A percentile compares a stretch with the other conserved stretches of the same genome.
These are phyloP conservation scores for Spisula subtruncata DNA, from an alignment of 2,888 invertebrate genomes.

Conservation along the genomic window DNA sequence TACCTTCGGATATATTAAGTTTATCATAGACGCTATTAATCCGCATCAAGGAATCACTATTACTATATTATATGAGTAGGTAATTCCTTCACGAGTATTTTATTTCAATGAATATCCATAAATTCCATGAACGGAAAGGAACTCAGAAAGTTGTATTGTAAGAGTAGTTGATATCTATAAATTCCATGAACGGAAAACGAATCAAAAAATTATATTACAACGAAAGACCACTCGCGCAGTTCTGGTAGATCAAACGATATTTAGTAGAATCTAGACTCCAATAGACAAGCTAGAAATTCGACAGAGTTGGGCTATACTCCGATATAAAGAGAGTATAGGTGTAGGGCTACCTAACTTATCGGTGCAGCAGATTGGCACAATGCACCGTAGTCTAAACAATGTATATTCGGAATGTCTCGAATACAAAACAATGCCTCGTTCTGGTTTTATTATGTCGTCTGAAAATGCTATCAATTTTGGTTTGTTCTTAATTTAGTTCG, in stretches of 20 bases:
- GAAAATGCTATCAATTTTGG: constrained; percentile 2
- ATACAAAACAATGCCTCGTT: constrained; percentile 11
- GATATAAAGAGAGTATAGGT: neutral
- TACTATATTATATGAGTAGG: no score
- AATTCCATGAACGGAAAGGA: neutral
- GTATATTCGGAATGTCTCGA: neutral
- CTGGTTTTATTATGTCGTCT: constrained; percentile 19
- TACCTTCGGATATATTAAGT: no score
- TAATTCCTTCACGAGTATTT: neutral
- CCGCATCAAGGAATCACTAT: no score
- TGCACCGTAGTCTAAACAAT: constrained; percentile 16
- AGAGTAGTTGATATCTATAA: no score
- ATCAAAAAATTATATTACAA: no score
- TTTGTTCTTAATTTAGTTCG: constrained; percentile 4
- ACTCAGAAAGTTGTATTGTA: no score
- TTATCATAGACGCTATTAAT: no score
- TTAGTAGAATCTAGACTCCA: neutral
- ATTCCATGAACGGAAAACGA: neutral
- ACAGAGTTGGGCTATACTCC: no score
- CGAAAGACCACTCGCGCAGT: neutral
- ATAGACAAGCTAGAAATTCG: neutral
- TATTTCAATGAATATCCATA: neutral
- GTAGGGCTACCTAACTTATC: neutral
- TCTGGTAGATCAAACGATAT: neutral
- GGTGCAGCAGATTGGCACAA: constrained; percentile 19